Conservation (phyloP, 2,797 vertebrate species). For the Neoniphon sammara region DNA sequence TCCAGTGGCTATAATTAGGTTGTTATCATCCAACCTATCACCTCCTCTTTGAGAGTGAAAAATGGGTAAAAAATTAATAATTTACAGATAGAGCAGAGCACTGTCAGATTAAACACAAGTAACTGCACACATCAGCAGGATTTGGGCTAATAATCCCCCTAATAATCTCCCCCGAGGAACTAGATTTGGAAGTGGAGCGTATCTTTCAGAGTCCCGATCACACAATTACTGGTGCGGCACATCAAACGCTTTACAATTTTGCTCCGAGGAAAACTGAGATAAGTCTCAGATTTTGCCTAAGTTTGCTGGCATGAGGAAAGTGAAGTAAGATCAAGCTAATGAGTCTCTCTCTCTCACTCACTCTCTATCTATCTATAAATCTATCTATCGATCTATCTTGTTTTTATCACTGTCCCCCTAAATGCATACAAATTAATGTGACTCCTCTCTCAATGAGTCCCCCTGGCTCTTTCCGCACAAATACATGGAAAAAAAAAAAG, state of each 20-base stretch:
- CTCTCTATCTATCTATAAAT: background rate
- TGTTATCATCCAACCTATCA: background rate
- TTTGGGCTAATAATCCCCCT: slow-evolving; percentile 49
- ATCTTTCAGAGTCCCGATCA: slow-evolving; percentile 15
- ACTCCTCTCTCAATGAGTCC: background rate
- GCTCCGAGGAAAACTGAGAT: slow-evolving; percentile 15
- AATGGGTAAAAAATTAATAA: slow-evolving; percentile 31
- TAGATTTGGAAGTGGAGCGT: slow-evolving; percentile 20
- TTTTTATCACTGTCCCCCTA: too few relatives aligned
- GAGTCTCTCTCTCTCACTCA: slow-evolving; percentile 3
- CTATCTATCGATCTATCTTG: too few relatives aligned
- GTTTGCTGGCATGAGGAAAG: background rate
- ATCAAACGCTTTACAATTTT: slow-evolving; percentile 41
- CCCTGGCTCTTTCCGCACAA: background rate
- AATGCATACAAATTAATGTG: background rate
- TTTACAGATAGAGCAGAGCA: slow-evolving; percentile 21
- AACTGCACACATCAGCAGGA: slow-evolving; percentile 49
- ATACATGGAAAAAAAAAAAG: background rate
- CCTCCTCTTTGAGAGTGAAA: slow-evolving; percentile 20
- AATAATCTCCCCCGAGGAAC: slow-evolving; percentile 56
- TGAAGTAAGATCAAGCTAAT: slow-evolving; percentile 4
- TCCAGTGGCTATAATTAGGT: background rate
- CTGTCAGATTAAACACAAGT: slow-evolving; percentile 37
- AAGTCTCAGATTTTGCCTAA: background rate
- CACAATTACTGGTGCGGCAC: slow-evolving; percentile 36